phyloP scores from a whole-genome alignment of 1,140 invertebrate species.

The Trichomalopsis sarcophagae region DNA sequence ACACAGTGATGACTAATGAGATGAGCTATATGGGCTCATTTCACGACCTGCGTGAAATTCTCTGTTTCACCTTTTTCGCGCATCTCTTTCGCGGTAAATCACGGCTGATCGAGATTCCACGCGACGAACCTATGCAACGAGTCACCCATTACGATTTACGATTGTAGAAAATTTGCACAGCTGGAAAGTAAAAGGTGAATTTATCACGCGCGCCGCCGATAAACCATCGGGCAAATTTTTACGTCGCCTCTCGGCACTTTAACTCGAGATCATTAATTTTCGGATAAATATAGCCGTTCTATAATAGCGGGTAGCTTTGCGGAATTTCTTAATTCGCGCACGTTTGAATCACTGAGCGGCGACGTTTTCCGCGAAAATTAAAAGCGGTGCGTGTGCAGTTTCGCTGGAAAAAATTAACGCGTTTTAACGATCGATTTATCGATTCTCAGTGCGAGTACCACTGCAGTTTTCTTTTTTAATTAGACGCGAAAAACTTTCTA shows the following conservation, averaged over 20 bases:
- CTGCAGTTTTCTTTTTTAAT: not conserved
- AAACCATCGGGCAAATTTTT: constrained; percentile 11
- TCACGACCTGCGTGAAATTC: not conserved
- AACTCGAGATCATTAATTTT: constrained; percentile 28
- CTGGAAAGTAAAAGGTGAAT: constrained; percentile 28
- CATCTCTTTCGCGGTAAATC: not conserved
- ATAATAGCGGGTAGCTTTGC: not conserved
- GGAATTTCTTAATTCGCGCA: constrained; percentile 9
- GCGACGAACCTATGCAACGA: not conserved
- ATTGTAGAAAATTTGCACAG: not conserved
- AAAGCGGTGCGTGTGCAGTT: not conserved
- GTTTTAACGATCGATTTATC: not conserved
- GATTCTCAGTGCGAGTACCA: not conserved
- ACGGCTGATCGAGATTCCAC: constrained; percentile 14
- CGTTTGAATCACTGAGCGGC: not conserved
- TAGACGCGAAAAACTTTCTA: not conserved
- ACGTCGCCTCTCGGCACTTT: constrained; percentile 3
- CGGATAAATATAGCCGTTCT: constrained; percentile 6
- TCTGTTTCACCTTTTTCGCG: not conserved
- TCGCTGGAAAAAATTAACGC: too few species aligned
- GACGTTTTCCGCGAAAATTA: not conserved
- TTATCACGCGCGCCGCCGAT: not conserved
- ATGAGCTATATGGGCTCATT: not conserved
- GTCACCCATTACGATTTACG: constrained; percentile 5
- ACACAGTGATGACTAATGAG: not conserved